Percentiles rank a stretch among this genome's conserved stretches.
phyloP scores from a whole-genome alignment of 1,140 invertebrate species.

The Drosophila kanapiae region DNA sequence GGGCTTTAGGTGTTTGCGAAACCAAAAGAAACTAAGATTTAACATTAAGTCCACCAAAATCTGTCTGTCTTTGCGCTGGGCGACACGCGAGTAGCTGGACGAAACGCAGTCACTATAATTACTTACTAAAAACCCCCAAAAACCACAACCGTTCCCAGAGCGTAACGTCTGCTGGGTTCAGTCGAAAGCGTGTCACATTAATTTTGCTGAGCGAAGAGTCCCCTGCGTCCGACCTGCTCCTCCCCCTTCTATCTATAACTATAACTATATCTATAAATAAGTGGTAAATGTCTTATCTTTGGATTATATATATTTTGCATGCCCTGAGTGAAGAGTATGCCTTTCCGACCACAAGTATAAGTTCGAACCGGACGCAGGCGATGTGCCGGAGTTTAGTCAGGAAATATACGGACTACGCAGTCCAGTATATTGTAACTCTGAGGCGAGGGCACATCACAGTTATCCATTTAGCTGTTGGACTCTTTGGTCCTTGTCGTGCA shows the following conservation, averaged over 20 bases:
- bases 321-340: constrained; percentile 57
- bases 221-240: constrained; percentile 69
- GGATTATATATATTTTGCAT: constrained; percentile 57
- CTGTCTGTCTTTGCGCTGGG: constrained; percentile 80
- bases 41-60: constrained; percentile 55
- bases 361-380: constrained; percentile 64
- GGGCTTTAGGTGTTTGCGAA: constrained; percentile 64
- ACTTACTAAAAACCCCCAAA: constrained; percentile 32
- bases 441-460: constrained; percentile 77
- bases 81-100: constrained; percentile 84
- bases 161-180: constrained; percentile 63
- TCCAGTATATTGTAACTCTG: constrained; percentile 39
- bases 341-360: constrained; percentile 43
- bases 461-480: constrained; percentile 78
- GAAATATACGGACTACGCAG: constrained; percentile 7
- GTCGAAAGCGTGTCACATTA: constrained; percentile 85
- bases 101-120: constrained; percentile 36
- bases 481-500: constrained; percentile 85
- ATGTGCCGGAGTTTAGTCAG: constrained; percentile 58
- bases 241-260: constrained; percentile 22
- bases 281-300: constrained; percentile 56
- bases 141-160: constrained; percentile 25
- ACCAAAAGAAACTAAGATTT: constrained; percentile 29
- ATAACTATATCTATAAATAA: constrained; percentile 37
- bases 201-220: constrained; percentile 85